These are phyloP conservation scores for Dicaeum eximium DNA, from an alignment of 2,113 vertebrate species.

Conservation along the genomic window DNA sequence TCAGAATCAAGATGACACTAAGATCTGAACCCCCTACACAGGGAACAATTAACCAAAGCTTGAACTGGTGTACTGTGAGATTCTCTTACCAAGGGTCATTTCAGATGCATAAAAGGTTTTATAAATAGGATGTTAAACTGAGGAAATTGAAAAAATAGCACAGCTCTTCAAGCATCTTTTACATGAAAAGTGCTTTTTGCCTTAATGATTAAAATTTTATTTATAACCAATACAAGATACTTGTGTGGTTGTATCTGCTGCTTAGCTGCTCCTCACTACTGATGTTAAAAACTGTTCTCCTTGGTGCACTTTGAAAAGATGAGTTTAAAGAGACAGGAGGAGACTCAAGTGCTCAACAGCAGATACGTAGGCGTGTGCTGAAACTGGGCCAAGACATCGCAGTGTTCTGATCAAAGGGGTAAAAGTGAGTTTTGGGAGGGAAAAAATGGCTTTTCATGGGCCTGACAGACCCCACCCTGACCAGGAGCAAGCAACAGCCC, in stretches of 20 bases:
- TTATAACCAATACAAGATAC: neutral
- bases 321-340: constrained; percentile 14
- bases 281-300: neutral
- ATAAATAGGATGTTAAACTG: neutral
- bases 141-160: neutral
- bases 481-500: neutral
- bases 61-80: neutral
- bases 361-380: neutral
- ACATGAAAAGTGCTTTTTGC: neutral
- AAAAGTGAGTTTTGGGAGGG: neutral
- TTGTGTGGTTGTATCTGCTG: neutral
- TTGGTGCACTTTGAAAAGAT: neutral
- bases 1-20: neutral
- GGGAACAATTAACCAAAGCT: neutral
- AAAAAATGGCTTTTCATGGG: neutral
- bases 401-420: constrained; percentile 1
- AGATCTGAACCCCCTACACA: neutral
- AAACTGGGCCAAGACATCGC: neutral
- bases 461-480: neutral
- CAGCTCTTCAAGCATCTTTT: neutral
- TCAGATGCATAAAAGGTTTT: neutral
- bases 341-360: neutral
- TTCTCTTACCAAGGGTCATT: neutral
- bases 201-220: constrained; percentile 6
- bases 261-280: neutral